Base-by-base conservation (phyloP, 2,797 vertebrate genomes). In the Nannoperca australis region DNA sequence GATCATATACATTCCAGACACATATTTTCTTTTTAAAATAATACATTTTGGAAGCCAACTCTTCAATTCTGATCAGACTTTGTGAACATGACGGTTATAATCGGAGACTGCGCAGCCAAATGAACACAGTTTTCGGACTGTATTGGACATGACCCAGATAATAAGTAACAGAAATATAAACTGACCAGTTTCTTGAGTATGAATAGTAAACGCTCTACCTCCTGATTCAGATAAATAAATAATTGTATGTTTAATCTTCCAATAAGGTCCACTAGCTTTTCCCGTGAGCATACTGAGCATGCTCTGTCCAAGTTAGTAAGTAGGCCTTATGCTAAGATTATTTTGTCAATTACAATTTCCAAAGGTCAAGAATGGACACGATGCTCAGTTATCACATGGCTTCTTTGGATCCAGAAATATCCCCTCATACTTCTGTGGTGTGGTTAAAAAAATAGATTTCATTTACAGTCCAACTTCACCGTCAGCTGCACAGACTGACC, bases 351-450 rank as follows among this genome's bases (percentile, higher is more conserved):
- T n/a, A 14, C 24, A 10, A 3, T 18, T 60, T 56, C 15, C 36
- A 63, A 63, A 17, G 54, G 44, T 55, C 40, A 61, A 40, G 22
- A 38, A n/a, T 49, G 5, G 45, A 12, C 49, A 47, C 54, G 14
- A 53, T 1, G 6, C 8, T 59, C 14, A 22, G 13, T 71, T n/a
- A 32, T 45, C 0, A 1, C 5, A 5, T 51, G 18, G 22, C 73
- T 70, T 45, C 10, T 34, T 51, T 64, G 54, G 38, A 62, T 11
- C 2, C 0, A 42, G 55, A 44, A 63, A 59, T 12, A 11, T 8
- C 49, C 3, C 2, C 7, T 38, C 6, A 8, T 20, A 2, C 17
- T 30, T 85, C 70, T 85, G 83, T 86, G 82, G 78, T 88, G 85
- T 84, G 15, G 36, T 54, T 36, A 27, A 59, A 53, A 70, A 71